phyloP scores from a whole-genome alignment of 2,888 invertebrate species.

The Tipula lateralis region DNA sequence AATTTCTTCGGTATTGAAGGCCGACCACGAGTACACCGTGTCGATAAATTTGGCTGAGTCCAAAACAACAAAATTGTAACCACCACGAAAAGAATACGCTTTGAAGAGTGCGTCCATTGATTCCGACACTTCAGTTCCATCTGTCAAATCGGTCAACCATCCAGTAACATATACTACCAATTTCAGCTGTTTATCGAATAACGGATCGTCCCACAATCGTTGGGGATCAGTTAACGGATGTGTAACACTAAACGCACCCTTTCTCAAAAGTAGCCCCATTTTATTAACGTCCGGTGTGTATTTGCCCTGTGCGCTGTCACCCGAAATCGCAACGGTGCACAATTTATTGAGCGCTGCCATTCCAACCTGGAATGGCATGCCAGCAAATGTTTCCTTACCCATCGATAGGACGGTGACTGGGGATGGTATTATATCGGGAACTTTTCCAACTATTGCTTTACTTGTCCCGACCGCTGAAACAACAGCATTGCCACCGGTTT shows the following conservation, averaged over 20 bases:
- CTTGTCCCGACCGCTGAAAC: neutral
- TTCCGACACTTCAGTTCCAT: constrained; percentile 35
- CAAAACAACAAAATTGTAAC: constrained; percentile 45
- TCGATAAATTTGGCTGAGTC: constrained; percentile 34
- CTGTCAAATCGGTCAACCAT: constrained; percentile 44
- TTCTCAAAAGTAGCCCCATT: constrained; percentile 42
- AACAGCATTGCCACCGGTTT: neutral
- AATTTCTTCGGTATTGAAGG: constrained; percentile 34
- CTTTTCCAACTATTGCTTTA: neutral
- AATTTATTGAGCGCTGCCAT: constrained; percentile 31
- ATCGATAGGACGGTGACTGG: constrained; percentile 32
- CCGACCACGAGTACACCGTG: constrained; percentile 35
- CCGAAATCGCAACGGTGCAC: constrained; percentile 41
- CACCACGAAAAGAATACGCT: constrained; percentile 45
- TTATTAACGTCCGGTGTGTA: constrained; percentile 42
- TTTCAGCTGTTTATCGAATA: constrained; percentile 42
- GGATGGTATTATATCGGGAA: constrained; percentile 30
- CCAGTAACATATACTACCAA: constrained; percentile 46
- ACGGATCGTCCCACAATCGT: constrained; percentile 42
- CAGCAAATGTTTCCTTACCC: constrained; percentile 33
- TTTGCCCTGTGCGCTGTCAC: constrained; percentile 38
- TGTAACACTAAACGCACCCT: constrained; percentile 39
- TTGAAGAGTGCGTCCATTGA: constrained; percentile 36
- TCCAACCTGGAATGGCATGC: constrained; percentile 32
- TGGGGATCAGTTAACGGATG: constrained; percentile 40